Evolutionary conservation across 2,113 vertebrate species (phyloP).

Genomic region (Chionis minor): DNA sequence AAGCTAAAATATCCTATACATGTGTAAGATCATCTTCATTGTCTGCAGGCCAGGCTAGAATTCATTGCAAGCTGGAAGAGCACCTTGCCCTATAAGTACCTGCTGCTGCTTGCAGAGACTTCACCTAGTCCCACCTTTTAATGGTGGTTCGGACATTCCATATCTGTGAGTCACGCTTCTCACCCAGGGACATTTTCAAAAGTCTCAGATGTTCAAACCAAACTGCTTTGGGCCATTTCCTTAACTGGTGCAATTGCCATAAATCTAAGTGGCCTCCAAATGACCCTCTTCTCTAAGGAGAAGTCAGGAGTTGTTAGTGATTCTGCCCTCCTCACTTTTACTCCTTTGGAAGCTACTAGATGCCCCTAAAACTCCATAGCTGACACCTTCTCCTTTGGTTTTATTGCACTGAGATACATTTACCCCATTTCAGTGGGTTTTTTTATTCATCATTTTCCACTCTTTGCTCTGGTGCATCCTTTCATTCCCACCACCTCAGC

Average conservation of each 20-base stretch:
- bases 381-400: background rate
- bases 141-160: background rate
- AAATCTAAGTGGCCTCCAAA: background rate
- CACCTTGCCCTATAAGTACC: background rate
- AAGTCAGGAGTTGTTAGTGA: background rate
- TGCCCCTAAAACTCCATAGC: background rate
- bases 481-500: background rate
- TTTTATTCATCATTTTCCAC: background rate
- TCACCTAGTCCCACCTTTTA: background rate
- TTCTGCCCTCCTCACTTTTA: background rate
- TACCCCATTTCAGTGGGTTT: background rate
- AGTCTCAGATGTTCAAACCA: background rate
- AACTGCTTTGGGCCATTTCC: background rate
- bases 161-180: background rate
- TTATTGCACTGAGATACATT: background rate
- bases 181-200: background rate
- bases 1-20: background rate
- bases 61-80: background rate
- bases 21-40: background rate
- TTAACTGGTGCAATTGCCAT: background rate
- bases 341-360: background rate
- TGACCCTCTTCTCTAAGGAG: background rate
- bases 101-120: background rate
- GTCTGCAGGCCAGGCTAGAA: background rate
- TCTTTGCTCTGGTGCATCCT: background rate